Conservation (phyloP, 23 tunicate species). For the Diplosoma virens region DNA sequence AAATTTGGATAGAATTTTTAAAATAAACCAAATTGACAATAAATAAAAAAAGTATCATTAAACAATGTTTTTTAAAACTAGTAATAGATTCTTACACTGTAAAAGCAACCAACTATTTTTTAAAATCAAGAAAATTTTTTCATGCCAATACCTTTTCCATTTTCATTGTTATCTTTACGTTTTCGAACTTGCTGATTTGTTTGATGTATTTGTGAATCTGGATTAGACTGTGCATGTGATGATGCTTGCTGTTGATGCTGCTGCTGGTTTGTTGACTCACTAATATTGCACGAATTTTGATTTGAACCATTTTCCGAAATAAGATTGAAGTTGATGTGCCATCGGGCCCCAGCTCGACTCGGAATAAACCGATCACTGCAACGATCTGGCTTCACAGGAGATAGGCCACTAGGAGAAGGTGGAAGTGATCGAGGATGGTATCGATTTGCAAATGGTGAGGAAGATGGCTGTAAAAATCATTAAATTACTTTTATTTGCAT, state of each 20-base stretch:
- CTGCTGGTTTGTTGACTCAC: constrained; percentile 30
- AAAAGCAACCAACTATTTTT: too few relatives aligned
- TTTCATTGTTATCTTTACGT: constrained; percentile 64
- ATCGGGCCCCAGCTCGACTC: constrained; percentile 76
- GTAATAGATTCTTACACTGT: too few relatives aligned
- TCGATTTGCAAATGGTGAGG: constrained; percentile 86
- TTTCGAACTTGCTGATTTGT: constrained; percentile 46
- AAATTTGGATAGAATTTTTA: too few relatives aligned
- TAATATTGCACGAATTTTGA: constrained; percentile 11
- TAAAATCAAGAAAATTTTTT: too few relatives aligned
- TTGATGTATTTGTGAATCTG: constrained; percentile 29
- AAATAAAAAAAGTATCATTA: neutral
- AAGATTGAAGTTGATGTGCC: constrained; percentile 88
- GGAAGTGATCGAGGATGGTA: constrained; percentile 68
- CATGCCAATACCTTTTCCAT: constrained; percentile 76
- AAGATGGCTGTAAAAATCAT: constrained; percentile 50
- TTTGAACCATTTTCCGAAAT: constrained; percentile 56
- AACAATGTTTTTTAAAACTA: too few relatives aligned
- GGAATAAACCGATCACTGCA: constrained; percentile 87
- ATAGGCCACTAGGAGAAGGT: constrained; percentile 69
- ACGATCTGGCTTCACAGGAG: constrained; percentile 83
- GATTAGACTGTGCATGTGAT: constrained; percentile 45
- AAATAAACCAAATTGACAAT: neutral
- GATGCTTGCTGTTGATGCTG: constrained; percentile 23
- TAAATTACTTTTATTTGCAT: too few relatives aligned